phyloP scores from a whole-genome alignment of 2,888 invertebrate species.

The Syritta pipiens region DNA sequence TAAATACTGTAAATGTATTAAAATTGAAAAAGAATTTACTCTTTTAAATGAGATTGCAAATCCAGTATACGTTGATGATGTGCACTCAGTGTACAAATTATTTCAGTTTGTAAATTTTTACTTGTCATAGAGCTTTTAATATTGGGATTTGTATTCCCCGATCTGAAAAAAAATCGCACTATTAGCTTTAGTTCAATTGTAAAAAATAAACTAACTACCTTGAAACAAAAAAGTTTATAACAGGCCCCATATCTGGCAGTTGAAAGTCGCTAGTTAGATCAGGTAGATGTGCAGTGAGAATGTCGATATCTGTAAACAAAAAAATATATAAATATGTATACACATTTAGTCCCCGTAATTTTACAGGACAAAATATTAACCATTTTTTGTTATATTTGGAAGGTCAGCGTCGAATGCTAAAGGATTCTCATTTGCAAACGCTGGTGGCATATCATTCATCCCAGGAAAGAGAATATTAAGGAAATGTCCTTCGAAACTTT shows the following conservation, averaged over 20 bases:
- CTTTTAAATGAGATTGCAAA: constrained; percentile 80
- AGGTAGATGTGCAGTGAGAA: constrained; percentile 84
- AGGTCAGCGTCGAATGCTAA: constrained; percentile 86
- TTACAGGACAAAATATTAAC: constrained; percentile 58
- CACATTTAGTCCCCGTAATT: background rate
- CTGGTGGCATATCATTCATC: constrained; percentile 91
- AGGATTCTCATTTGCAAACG: constrained; percentile 90
- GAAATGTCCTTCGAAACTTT: constrained; percentile 90
- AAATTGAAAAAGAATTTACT: constrained; percentile 75
- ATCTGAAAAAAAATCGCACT: constrained; percentile 42
- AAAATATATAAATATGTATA: too few relatives aligned
- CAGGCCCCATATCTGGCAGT: constrained; percentile 84
- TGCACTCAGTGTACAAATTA: constrained; percentile 33
- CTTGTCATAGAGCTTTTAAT: constrained; percentile 36
- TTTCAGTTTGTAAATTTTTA: constrained; percentile 24
- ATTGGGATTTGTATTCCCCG: constrained; percentile 53
- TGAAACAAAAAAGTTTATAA: constrained; percentile 86
- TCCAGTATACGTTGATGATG: constrained; percentile 75
- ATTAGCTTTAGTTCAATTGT: too few relatives aligned
- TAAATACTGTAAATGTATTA: background rate
- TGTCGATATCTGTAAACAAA: constrained; percentile 81
- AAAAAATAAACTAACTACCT: constrained; percentile 79
- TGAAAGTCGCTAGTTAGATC: constrained; percentile 84
- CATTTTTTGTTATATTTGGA: constrained; percentile 82
- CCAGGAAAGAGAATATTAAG: constrained; percentile 93